Base-by-base conservation (phyloP, 2,113 vertebrate genomes). In the Lycocorax pyrrhopterus region DNA sequence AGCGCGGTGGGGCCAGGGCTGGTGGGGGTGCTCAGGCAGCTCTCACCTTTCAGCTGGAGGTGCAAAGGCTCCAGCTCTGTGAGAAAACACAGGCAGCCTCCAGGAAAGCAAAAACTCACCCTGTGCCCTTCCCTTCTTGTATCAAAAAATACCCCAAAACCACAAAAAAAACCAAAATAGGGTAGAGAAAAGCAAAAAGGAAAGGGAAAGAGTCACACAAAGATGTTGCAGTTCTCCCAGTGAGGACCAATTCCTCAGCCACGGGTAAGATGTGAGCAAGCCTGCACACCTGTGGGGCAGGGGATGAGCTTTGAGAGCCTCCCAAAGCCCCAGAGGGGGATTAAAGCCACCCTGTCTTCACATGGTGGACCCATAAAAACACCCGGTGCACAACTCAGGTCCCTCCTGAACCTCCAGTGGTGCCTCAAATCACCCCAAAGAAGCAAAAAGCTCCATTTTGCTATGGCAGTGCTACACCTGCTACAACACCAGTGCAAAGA, bases 1-100 rank as follows among this genome's bases (percentile, higher is more conserved):
- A 73, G 13, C 0, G 0, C 0, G 1, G 22, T 6, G 29, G 26
- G 55, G 5, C 20, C 9, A 0, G 15, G 44, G 16, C 22, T 47
- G 29, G 11, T 10, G 27, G 43, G 69, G 32, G 15, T 0, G 13
- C 12, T 22, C 76, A 52, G 21, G 19, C 55, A 27, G 14, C 39
- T 87, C 51, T 29, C 13, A 18, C 8, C 30, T n/a, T 51, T 72
- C 76, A 44, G 16, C 23, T 23, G 30, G n/a, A 75, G 14, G 47
- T 52, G 51, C 29, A 43, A 30, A 87, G 49, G 23, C 16, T 84
- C 46, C 63, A 87, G 60, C 18, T 63, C n/a, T 37, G 20, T 22
- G n/a, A 55, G 53, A 25, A 89, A 63, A 89, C 22, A 59, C 22
- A 71, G 33, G 8, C 22, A 67, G 56, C 22, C 60, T 55, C 33